Conservation (phyloP, 1,140 invertebrate genomes). For the Zaprionus kolodkinae region DNA sequence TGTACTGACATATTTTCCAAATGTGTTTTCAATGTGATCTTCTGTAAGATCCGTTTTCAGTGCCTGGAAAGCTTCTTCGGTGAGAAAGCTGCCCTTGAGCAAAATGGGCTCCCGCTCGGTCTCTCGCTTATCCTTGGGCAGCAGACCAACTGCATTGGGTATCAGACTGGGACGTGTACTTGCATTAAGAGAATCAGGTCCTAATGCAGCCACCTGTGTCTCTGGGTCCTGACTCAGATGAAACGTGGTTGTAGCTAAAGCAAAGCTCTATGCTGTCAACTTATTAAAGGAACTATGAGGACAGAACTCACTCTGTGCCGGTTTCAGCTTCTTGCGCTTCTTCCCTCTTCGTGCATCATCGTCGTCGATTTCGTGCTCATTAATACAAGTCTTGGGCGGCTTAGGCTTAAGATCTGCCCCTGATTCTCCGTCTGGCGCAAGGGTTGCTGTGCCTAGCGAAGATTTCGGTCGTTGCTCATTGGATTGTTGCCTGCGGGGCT, state of each 20-base stretch:
- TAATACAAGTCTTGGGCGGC: conserved; percentile 69
- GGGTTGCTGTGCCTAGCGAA: conserved; percentile 60
- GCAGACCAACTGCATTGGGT: conserved; percentile 64
- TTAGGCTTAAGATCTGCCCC: conserved; percentile 47
- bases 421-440: conserved; percentile 41
- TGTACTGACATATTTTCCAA: conserved; percentile 77
- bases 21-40: conserved; percentile 80
- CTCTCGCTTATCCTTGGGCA: conserved; percentile 73
- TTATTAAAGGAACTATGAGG: not conserved
- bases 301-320: conserved; percentile 53
- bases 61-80: conserved; percentile 79
- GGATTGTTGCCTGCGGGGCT: conserved; percentile 58
- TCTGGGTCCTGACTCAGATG: conserved; percentile 82
- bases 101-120: conserved; percentile 65
- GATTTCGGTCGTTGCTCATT: conserved; percentile 76
- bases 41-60: conserved; percentile 76
- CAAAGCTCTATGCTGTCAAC: not conserved
- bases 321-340: conserved; percentile 77
- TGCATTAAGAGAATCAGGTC: conserved; percentile 80
- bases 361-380: conserved; percentile 71
- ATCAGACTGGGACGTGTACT: conserved; percentile 81
- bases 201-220: conserved; percentile 80
- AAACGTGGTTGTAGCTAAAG: conserved; percentile 74
- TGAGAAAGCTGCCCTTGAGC: conserved; percentile 77
- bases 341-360: conserved; percentile 76